A percentile compares a stretch with the other conserved stretches of the same genome.
phyloP scores from a whole-genome alignment of 2,888 invertebrate genomes.

The Noctua janthina region DNA sequence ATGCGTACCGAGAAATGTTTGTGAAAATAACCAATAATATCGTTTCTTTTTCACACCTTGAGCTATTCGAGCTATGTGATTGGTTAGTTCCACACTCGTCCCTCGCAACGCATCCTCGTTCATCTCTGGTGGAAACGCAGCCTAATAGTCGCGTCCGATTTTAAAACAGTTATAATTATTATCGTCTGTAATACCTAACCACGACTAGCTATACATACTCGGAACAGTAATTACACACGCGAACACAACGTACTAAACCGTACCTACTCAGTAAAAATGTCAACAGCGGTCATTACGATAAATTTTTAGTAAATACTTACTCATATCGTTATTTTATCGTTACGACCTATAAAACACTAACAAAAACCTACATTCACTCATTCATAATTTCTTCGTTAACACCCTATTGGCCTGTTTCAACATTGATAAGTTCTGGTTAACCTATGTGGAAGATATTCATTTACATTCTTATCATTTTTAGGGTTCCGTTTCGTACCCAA shows the following conservation, averaged over 20 bases:
- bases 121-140: too few species aligned
- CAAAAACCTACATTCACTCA: conserved; percentile 28
- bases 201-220: conserved; percentile 23
- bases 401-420: conserved; percentile 17
- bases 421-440: neutral
- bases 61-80: too few species aligned
- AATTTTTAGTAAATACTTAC: conserved; percentile 38
- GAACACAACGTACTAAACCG: conserved; percentile 29
- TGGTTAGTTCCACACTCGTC: too few species aligned
- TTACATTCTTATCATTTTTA: neutral
- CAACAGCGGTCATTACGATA: conserved; percentile 35
- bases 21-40: too few species aligned
- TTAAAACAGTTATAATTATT: neutral
- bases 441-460: conserved; percentile 1
- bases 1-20: too few species aligned
- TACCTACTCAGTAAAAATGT: conserved; percentile 40
- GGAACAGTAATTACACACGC: conserved; percentile 41
- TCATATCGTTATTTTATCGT: conserved; percentile 20
- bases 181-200: conserved; percentile 28
- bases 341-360: conserved; percentile 29
- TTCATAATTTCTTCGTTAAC: conserved; percentile 26
- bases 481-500: neutral
- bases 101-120: too few species aligned
- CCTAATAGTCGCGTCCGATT: neutral
- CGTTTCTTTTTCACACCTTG: too few species aligned